A percentile compares a stretch with the other conserved stretches of the same genome.
Conservation (phyloP, 2,888 invertebrate genomes). For the Bombylius major region DNA sequence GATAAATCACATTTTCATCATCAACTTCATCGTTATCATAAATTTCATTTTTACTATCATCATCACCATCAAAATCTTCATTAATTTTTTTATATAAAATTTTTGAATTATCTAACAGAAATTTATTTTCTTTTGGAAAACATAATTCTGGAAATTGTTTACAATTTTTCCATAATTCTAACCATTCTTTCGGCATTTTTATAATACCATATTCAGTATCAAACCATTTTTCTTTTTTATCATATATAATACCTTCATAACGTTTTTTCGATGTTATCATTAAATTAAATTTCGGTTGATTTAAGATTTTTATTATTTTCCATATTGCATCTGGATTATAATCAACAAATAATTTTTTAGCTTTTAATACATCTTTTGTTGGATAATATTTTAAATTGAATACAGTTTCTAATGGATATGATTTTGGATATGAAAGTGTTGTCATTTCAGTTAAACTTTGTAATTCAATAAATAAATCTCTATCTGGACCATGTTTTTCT, state of each 20-base stretch:
- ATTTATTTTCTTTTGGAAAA: slow-evolving; percentile 54
- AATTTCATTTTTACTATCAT: not conserved
- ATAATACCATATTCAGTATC: slow-evolving; percentile 53
- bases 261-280: slow-evolving; percentile 9
- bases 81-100: no score
- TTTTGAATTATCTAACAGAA: slow-evolving; percentile 44
- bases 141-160: slow-evolving; percentile 43
- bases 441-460: slow-evolving; percentile 56
- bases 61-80: not conserved
- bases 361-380: slow-evolving; percentile 59
- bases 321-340: slow-evolving; percentile 48
- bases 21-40: not conserved
- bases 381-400: slow-evolving; percentile 68
- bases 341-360: slow-evolving; percentile 54
- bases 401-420: slow-evolving; percentile 54
- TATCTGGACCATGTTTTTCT: slow-evolving; percentile 49
- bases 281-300: slow-evolving; percentile 12
- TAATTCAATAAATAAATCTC: slow-evolving; percentile 53
- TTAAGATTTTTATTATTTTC: slow-evolving; percentile 8
- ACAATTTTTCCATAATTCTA: slow-evolving; percentile 44
- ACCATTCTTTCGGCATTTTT: slow-evolving; percentile 46
- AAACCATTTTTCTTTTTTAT: slow-evolving; percentile 65
- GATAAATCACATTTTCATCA: slow-evolving; percentile 30
- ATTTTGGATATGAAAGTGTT: slow-evolving; percentile 53
- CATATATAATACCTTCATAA: slow-evolving; percentile 30